phyloP scores from a whole-genome alignment of 2,797 vertebrate genomes.

The Enteromius viviparus region DNA sequence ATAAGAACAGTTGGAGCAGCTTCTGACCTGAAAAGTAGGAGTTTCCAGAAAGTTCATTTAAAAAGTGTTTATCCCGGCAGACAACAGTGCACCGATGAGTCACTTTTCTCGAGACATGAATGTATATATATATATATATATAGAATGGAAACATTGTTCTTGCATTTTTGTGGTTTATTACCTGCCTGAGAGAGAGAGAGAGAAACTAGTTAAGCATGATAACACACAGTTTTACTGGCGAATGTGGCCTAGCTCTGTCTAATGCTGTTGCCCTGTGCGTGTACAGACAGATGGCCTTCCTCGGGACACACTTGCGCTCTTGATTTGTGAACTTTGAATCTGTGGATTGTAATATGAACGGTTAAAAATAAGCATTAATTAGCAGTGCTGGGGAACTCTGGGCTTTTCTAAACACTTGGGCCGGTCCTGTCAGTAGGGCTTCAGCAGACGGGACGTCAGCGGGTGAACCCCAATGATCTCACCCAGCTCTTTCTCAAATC shows the following conservation, averaged over 20 bases:
- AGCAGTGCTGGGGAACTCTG: background rate
- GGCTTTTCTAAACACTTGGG: background rate
- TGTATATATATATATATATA: background rate
- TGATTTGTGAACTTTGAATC: background rate
- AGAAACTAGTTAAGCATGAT: background rate
- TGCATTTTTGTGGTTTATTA: background rate
- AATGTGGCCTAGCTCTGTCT: background rate
- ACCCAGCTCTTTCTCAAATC: conserved; percentile 7
- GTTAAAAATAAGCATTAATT: background rate
- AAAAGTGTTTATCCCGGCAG: background rate
- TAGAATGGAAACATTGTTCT: background rate
- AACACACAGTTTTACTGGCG: background rate
- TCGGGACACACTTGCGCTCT: background rate
- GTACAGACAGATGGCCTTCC: background rate
- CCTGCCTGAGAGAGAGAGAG: background rate
- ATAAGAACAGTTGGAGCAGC: background rate
- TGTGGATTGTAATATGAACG: background rate
- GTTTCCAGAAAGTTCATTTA: background rate
- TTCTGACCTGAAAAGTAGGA: background rate
- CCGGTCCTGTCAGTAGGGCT: conserved; percentile 9
- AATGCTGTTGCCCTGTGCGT: background rate
- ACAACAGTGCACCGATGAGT: background rate
- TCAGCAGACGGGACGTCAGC: conserved; percentile 7
- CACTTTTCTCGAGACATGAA: background rate
- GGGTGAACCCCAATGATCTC: conserved; percentile 31